Conservation (phyloP, 2,113 vertebrate species). For the Myxocyprinus asiaticus region DNA sequence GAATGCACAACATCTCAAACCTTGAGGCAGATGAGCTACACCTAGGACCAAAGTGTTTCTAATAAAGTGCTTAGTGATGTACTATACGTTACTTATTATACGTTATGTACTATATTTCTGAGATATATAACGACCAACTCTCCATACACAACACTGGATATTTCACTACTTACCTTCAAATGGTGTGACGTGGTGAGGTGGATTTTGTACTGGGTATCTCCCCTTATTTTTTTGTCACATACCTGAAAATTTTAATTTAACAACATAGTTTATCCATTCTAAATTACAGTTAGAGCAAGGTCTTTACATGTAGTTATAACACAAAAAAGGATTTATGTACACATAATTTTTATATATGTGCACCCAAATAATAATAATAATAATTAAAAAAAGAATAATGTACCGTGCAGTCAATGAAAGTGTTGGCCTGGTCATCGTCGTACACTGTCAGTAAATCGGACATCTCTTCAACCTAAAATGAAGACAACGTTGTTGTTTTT, state of each 20-base stretch:
- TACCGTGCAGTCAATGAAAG: conserved; percentile 49
- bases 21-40: too few species aligned
- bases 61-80: too few species aligned
- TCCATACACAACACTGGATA: background rate
- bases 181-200: conserved; percentile 73
- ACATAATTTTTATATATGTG: background rate
- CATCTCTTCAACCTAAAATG: conserved; percentile 22
- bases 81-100: too few species aligned
- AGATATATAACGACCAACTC: background rate
- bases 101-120: too few species aligned
- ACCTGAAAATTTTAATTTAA: conserved; percentile 54
- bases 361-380: background rate
- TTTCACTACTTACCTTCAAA: conserved; percentile 68
- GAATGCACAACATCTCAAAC: too few species aligned
- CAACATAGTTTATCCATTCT: too few species aligned
- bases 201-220: conserved; percentile 73
- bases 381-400: background rate
- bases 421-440: conserved; percentile 35
- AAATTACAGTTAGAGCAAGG: too few species aligned
- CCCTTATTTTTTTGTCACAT: conserved; percentile 72
- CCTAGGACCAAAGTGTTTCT: too few species aligned
- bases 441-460: conserved; percentile 49
- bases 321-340: too few species aligned
- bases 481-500: background rate
- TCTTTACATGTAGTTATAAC: too few species aligned